Percentiles rank a stretch among this genome's conserved stretches.
These are phyloP conservation scores for Onthophagus sagittarius DNA, from an alignment of 2,888 invertebrate species.

Conservation along the genomic window DNA sequence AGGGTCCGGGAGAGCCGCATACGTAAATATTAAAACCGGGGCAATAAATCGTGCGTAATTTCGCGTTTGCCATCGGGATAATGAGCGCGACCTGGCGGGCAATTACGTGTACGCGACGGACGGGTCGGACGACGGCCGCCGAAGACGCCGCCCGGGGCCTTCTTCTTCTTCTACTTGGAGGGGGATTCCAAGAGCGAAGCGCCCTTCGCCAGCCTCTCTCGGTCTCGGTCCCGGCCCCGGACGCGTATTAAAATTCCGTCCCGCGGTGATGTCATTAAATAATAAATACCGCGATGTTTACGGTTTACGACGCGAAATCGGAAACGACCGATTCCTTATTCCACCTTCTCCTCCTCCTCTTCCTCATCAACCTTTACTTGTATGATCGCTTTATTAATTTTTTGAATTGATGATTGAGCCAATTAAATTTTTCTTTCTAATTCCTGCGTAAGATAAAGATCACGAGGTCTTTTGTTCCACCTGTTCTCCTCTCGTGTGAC, in stretches of 20 bases:
- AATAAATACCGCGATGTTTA: conserved; percentile 8
- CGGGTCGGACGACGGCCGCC: conserved; percentile 5
- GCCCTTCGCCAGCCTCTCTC: not conserved
- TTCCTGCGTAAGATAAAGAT: not conserved
- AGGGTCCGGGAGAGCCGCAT: not conserved
- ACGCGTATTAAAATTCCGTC: conserved; percentile 4
- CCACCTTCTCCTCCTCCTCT: too few relatives aligned
- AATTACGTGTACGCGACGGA: conserved; percentile 11
- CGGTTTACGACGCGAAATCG: conserved; percentile 1
- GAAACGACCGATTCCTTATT: not conserved
- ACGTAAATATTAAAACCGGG: conserved; percentile 12
- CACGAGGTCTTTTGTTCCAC: not conserved
- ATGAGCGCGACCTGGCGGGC: conserved; percentile 13
- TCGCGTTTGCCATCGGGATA: conserved; percentile 11
- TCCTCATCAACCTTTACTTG: too few relatives aligned
- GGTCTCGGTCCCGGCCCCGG: not conserved
- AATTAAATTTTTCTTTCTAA: not conserved
- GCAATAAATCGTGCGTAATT: conserved; percentile 11
- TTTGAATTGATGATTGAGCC: not conserved
- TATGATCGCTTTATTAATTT: not conserved
- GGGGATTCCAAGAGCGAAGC: not conserved
- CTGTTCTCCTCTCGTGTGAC: not conserved
- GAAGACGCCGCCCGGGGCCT: not conserved
- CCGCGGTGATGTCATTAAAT: conserved; percentile 8
- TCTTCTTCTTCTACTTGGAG: not conserved